These are phyloP conservation scores for Ophraella communa DNA, from an alignment of 2,888 invertebrate genomes.

Conservation along the genomic window DNA sequence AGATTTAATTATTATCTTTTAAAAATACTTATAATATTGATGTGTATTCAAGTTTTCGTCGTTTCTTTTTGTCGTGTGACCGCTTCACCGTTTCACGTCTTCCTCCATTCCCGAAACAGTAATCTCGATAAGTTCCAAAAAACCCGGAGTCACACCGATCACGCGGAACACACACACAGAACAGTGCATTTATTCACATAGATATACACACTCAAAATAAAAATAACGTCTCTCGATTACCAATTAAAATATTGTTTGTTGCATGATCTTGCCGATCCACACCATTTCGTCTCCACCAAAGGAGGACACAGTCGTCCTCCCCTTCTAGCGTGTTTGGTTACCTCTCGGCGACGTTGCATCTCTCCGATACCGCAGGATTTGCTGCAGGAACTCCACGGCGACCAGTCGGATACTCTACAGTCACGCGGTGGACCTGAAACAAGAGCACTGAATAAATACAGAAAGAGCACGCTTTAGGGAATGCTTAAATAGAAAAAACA, in stretches of 20 bases:
- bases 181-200: constrained; percentile 13
- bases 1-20: constrained; percentile 48
- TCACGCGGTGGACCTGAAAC: constrained; percentile 71
- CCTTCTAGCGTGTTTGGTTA: constrained; percentile 77
- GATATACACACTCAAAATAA: constrained; percentile 3
- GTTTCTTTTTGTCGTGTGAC: neutral
- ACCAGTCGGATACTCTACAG: constrained; percentile 87
- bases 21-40: constrained; percentile 45
- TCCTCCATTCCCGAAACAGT: constrained; percentile 7
- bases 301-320: constrained; percentile 86
- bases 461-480: too few species aligned
- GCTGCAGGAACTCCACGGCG: constrained; percentile 86
- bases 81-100: too few species aligned
- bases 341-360: constrained; percentile 78
- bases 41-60: constrained; percentile 33
- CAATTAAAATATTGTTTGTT: constrained; percentile 70
- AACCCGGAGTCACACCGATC: neutral
- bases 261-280: constrained; percentile 77
- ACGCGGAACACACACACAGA: too few species aligned
- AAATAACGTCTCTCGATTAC: constrained; percentile 50
- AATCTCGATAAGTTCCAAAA: constrained; percentile 11
- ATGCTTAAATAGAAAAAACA: too few species aligned
- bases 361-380: constrained; percentile 90
- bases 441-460: too few species aligned
- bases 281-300: constrained; percentile 86